Percentiles rank a stretch among this genome's conserved stretches.
Evolutionary conservation across 2,888 invertebrate species (phyloP).

Genomic region (Hydraecia micacea): DNA sequence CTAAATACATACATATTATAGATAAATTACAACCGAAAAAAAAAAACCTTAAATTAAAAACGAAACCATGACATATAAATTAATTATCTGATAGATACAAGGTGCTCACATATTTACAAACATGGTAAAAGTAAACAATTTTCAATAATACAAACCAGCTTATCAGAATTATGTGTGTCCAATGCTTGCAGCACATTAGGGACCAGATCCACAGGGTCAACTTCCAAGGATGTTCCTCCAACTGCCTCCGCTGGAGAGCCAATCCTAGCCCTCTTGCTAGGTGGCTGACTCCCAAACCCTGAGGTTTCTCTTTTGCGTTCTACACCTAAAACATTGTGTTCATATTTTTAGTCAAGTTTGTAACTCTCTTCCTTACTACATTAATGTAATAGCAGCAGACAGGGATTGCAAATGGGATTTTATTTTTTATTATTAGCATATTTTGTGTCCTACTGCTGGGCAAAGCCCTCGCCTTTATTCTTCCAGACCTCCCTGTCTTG

Average conservation of each 20-base stretch:
- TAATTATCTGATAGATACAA: no score
- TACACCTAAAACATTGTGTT: constrained; percentile 76
- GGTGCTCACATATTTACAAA: no score
- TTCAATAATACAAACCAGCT: constrained; percentile 89
- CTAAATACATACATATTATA: no score
- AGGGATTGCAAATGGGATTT: background rate
- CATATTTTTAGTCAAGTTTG: background rate
- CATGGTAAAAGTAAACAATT: no score
- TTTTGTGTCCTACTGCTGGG: no score
- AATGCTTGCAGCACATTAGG: constrained; percentile 93
- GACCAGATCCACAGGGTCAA: constrained; percentile 94
- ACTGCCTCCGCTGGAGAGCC: constrained; percentile 87
- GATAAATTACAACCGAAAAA: no score
- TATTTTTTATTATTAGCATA: no score
- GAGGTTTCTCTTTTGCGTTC: constrained; percentile 94
- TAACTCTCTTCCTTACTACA: no score
- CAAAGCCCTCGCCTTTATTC: no score
- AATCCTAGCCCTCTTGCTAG: constrained; percentile 84
- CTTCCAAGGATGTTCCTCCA: constrained; percentile 92
- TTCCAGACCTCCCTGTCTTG: no score
- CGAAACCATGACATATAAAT: no score
- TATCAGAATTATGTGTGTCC: constrained; percentile 94
- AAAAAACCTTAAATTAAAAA: no score
- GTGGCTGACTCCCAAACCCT: constrained; percentile 90
- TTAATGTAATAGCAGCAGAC: background rate